Percentiles rank a stretch among this genome's conserved stretches.
Evolutionary conservation across 2,888 invertebrate genomes (phyloP).

Genomic region (Arge pagana): DNA sequence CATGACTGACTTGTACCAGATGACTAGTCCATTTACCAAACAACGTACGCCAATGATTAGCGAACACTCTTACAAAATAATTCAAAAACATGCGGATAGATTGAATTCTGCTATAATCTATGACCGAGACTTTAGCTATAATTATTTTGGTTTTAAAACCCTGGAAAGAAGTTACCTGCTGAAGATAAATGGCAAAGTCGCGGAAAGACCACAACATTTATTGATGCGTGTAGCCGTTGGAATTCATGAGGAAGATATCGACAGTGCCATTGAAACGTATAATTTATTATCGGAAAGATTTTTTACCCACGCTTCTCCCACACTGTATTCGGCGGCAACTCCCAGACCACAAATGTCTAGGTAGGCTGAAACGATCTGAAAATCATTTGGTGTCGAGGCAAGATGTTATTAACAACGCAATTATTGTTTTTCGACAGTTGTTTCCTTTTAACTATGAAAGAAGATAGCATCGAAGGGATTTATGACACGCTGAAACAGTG

Average conservation of each 20-base stretch:
- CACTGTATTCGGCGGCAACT: constrained; percentile 94
- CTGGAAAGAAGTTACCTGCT: constrained; percentile 93
- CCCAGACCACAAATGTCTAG: constrained; percentile 88
- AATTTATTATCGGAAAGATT: constrained; percentile 92
- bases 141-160: constrained; percentile 99
- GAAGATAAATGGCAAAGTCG: constrained; percentile 89
- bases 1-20: constrained; percentile 81
- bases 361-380: constrained; percentile 45
- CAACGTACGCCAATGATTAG: constrained; percentile 83
- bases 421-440: constrained; percentile 65
- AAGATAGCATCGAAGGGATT: constrained; percentile 95
- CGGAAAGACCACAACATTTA: constrained; percentile 98
- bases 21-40: constrained; percentile 76
- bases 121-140: constrained; percentile 95
- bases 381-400: neutral
- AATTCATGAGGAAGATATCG: constrained; percentile 93
- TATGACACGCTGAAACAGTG: constrained; percentile 90
- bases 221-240: constrained; percentile 97
- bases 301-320: constrained; percentile 98
- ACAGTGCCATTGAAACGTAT: constrained; percentile 92
- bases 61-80: constrained; percentile 77
- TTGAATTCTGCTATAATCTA: constrained; percentile 96
- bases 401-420: constrained; percentile 1
- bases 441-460: constrained; percentile 91
- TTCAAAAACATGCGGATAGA: constrained; percentile 84